Conservation (phyloP, 2,797 vertebrate genomes). For the Aselliscus stoliczkanus region DNA sequence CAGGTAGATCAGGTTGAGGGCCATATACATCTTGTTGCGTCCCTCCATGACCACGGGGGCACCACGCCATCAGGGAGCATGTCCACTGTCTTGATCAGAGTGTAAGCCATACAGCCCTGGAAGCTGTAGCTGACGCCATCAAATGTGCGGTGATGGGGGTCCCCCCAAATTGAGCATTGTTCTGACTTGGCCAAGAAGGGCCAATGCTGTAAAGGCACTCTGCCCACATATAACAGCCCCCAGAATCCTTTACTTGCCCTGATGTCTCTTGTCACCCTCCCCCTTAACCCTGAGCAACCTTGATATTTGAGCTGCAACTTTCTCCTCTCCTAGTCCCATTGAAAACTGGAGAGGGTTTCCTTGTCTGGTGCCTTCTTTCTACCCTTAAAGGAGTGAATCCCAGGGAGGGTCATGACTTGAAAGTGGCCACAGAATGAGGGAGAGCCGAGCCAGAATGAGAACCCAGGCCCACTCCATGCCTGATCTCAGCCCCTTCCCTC, state of each 20-base stretch:
- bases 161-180: conserved; percentile 84
- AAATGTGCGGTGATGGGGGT: conserved; percentile 88
- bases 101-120: conserved; percentile 86
- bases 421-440: background rate
- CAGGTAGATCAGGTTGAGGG: conserved; percentile 79
- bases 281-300: background rate
- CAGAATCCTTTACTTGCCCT: background rate
- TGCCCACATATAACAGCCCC: background rate
- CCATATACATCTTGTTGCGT: conserved; percentile 80
- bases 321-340: background rate
- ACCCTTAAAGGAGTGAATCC: background rate
- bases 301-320: background rate
- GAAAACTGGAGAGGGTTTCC: background rate
- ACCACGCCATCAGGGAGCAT: conserved; percentile 53
- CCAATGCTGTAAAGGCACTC: background rate
- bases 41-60: conserved; percentile 78
- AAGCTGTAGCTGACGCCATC: conserved; percentile 85
- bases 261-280: background rate
- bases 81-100: conserved; percentile 75
- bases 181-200: conserved; percentile 69
- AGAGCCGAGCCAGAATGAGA: background rate
- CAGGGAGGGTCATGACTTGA: background rate
- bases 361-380: background rate
- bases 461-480: background rate
- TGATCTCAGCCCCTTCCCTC: background rate